These are phyloP conservation scores for Amphilophus citrinellus DNA, from an alignment of 2,113 vertebrate genomes.

Conservation along the genomic window DNA sequence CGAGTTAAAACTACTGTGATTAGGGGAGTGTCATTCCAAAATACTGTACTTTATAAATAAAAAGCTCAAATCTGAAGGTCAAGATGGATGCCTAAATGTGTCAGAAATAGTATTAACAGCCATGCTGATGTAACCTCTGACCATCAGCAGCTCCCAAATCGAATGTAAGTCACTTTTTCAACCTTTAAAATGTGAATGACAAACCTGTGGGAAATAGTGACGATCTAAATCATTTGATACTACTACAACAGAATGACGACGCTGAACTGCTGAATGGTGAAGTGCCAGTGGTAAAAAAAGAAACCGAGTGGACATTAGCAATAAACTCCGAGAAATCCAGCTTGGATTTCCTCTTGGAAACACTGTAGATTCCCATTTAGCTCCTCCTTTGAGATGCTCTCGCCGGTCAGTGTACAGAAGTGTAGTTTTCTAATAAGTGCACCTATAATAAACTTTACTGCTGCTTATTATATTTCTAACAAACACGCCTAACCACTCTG, in stretches of 20 bases:
- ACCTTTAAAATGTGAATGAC: constrained; percentile 58
- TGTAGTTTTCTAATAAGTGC: constrained; percentile 19
- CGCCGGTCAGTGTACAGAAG: constrained; percentile 39
- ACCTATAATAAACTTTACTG: constrained; percentile 37
- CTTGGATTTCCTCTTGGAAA: constrained; percentile 22
- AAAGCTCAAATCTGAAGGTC: constrained; percentile 4
- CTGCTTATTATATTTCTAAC: constrained; percentile 62
- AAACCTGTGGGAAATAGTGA: constrained; percentile 2
- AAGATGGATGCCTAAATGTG: not conserved
- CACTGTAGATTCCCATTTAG: constrained; percentile 47
- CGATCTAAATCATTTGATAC: not conserved
- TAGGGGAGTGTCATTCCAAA: constrained; percentile 27
- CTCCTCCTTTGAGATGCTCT: constrained; percentile 8
- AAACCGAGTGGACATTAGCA: constrained; percentile 43
- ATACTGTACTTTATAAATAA: constrained; percentile 1
- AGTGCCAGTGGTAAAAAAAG: constrained; percentile 9
- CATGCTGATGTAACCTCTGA: not conserved
- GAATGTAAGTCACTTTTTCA: constrained; percentile 45
- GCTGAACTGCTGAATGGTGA: not conserved
- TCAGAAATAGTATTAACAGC: not conserved
- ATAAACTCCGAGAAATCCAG: constrained; percentile 52
- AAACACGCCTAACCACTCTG: constrained; percentile 25
- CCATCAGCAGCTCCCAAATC: not conserved
- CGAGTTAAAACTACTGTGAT: constrained; percentile 43
- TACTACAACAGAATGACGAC: not conserved